Percentiles rank a stretch among this genome's conserved stretches.
phyloP scores from a whole-genome alignment of 2,888 invertebrate genomes.

The Scaptomyza parva region DNA sequence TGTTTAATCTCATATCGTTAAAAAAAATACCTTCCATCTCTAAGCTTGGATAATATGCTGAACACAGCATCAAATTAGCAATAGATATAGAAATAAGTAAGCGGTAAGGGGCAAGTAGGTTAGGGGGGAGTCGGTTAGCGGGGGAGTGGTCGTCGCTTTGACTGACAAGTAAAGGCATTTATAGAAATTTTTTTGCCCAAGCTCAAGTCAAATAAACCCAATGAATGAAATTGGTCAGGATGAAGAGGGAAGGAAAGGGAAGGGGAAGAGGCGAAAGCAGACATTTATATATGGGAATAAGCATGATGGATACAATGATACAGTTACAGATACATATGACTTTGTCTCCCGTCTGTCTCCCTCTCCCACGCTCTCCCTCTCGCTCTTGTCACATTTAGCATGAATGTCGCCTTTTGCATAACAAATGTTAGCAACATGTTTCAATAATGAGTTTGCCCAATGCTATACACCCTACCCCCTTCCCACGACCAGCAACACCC shows the following conservation, averaged over 20 bases:
- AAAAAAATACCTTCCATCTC: no score
- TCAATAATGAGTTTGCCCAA: constrained; percentile 63
- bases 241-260: not conserved
- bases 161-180: constrained; percentile 52
- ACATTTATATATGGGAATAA: constrained; percentile 54
- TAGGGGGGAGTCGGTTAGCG: not conserved
- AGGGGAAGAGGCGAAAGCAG: not conserved
- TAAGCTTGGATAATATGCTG: constrained; percentile 55
- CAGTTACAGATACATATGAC: constrained; percentile 3
- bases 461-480: constrained; percentile 11
- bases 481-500: no score
- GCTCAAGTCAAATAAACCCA: constrained; percentile 48
- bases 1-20: no score
- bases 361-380: not conserved
- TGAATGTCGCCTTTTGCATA: constrained; percentile 74
- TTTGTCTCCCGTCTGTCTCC: not conserved
- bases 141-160: not conserved
- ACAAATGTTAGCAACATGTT: constrained; percentile 78
- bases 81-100: constrained; percentile 35
- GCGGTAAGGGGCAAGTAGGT: not conserved
- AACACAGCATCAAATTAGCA: constrained; percentile 70
- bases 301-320: constrained; percentile 64
- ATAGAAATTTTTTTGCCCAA: constrained; percentile 64
- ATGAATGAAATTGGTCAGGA: constrained; percentile 20
- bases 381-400: constrained; percentile 46